Base-by-base conservation (phyloP, 1,140 invertebrate species). In the Drosophila malerkotliana region DNA sequence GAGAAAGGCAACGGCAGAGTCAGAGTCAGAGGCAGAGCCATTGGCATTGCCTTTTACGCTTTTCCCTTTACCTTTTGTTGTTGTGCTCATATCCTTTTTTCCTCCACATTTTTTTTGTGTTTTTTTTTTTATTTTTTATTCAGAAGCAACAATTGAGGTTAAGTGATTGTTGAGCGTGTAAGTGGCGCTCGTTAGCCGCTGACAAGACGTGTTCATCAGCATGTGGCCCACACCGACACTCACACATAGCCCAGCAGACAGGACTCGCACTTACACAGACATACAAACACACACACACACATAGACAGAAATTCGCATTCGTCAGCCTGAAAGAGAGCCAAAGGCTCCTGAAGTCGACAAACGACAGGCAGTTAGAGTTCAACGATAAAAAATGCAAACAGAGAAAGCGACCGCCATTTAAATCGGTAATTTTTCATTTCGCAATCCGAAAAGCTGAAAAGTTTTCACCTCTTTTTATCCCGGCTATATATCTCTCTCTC, bases 141-240 rank as follows among this genome's bases (percentile, higher is more conserved):
- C 73, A 76, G 79, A 68, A 82, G 79, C 79, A 82, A 82, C 79
- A 82, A 82, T 82, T 82, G 79, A 82, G 79, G 79, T 82, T 82
- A 82, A 82, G 79, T 82, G 79, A 82, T 82, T 82, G 79, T 82
- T 82, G 79, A 82, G 79, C 79, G 79, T 82, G 79, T 82, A 82
- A 82, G 79, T 82, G 79, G 79, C 79, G 79, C 79, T 82, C 79
- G 79, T 82, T 82, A 82, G 79, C 79, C 79, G 78, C 79, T 82
- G 79, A 82, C 79, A 82, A 82, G 79, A 82, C 79, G 79, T 82
- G 79, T 82, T 82, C 79, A 82, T 82, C 79, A 82, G 79, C 79
- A 82, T 82, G 79, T 82, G 79, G 73, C 68, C 45, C 72, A 64
- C 44, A 69, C 63, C 48, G 55, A 56, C 45, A 28, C 72, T 7